Evolutionary conservation across 2,888 invertebrate genomes (phyloP), one percentile per base, ranked within the genome.

Genomic region (Lasioglossum zephyrum): DNA sequence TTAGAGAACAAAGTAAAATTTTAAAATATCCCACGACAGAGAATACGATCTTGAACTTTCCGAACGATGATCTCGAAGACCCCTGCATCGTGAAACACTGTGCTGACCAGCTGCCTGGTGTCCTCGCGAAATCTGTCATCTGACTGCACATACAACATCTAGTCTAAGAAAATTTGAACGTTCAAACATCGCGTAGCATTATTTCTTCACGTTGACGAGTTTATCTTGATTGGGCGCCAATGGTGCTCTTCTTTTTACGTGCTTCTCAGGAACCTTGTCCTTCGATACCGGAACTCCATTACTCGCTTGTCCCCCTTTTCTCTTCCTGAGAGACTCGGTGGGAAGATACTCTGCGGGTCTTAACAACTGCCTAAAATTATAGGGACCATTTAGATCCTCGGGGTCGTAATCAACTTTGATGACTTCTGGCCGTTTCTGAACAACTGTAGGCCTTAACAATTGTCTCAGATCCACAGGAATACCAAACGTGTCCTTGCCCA

Each of bases 311-410:
- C 95, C 95, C 0, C 96, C 96, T 94, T 97, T 97, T 31, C 97
- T 95, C 92, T 97, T 97, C 39, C 97, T 95, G 77, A 97, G 95
- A 72, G 97, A 97, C 89, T 97, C 97, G 0, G 97, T 97, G 0
- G 97, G 97, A 2, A 97, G 96, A 85, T 96, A 95, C 81, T 96
- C 95, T 0, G 97, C 97, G 0, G 97, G 97, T 87, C 97, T 95
- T 4, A 97, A 93, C 22, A 97, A 93, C 90, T 97, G 96, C 74
- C 97, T 96, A 92, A 97, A 97, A 91, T 97, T 96, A 93, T 97
- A 97, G 0, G 97, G 97, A 0, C 97, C 97, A 72, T 96, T 96
- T 16, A 96, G 96, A 89, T 97, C 96, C 87, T 96, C 96, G 26
- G 96, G 95, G 47, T 96, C 96, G 77, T 93, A 92, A 72, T 94